Evolutionary conservation across 1,140 invertebrate genomes (phyloP), one percentile per base, ranked within the genome.

Genomic region (Hirudo medicinalis): DNA sequence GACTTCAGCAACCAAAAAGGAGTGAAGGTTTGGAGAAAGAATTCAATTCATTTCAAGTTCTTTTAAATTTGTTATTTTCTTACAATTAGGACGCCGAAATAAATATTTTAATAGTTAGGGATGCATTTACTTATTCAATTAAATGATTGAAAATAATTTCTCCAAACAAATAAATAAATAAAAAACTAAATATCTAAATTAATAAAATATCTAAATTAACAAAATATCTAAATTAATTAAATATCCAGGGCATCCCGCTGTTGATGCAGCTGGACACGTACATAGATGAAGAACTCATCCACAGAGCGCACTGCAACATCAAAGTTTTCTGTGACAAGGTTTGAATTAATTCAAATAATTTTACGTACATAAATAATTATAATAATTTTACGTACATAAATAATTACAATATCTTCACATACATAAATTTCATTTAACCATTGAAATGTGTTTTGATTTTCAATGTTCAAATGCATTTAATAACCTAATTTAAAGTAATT

Each of bases 261-360:
- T 95, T 99, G 81, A 86, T 99, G 76, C 96, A 99, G 86, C 92
- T 98, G 76, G 96, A 99, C 84, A 98, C 95, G 19, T 98, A 94
- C 81, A 95, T 98, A 83, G 93, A 97, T 79, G 90, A 89, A n/a
- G 75, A 78, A 40, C 88, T 93, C 63, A 89, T 88, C 76, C 94
- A 98, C 83, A 87, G 95, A 79, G 94, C 91, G 75, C 99, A 97
- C 83, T 97, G 93, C 85, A 95, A 99, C 88, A 96, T 99, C 77
- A 99, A 99, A 88, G 93, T 97, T 54, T 98, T 97, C 86, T 98
- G 95, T 87, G 95, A 98, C 88, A 98, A 98, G 90, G 94, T 97
- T 15, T 9, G n/a, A n/a, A n/a, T n/a, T n/a, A n/a, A n/a, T n/a
- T 17, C 11, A 13, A 49, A 49, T 13, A 49, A 49, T 49, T 49